These are phyloP conservation scores for Labroides dimidiatus DNA, from an alignment of 2,797 vertebrate species.

Conservation along the genomic window DNA sequence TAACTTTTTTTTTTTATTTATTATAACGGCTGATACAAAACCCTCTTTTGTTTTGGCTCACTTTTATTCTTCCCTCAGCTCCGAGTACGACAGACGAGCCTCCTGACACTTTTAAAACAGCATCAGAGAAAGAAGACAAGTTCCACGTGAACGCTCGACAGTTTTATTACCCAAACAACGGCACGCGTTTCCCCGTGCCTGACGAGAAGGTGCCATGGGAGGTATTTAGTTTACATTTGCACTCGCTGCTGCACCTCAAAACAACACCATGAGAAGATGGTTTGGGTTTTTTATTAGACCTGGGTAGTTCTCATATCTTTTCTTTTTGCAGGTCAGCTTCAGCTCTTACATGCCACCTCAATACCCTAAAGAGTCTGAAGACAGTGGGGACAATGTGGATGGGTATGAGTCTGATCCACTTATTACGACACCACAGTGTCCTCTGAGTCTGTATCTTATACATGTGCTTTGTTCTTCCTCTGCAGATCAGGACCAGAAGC, in stretches of 20 bases:
- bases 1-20: not conserved
- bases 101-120: slow-evolving; percentile 7
- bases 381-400: slow-evolving; percentile 33
- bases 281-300: slow-evolving; percentile 7
- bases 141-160: slow-evolving; percentile 87
- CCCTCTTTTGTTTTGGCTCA: not conserved
- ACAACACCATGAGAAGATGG: not conserved
- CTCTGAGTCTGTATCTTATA: not conserved
- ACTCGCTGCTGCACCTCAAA: not conserved
- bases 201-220: slow-evolving; percentile 97
- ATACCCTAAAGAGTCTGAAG: slow-evolving; percentile 70
- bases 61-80: slow-evolving; percentile 7
- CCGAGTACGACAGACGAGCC: slow-evolving; percentile 26
- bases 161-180: slow-evolving; percentile 85
- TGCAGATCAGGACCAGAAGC: slow-evolving; percentile 63
- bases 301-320: slow-evolving; percentile 3
- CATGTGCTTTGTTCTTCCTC: slow-evolving; percentile 22
- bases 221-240: slow-evolving; percentile 76
- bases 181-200: slow-evolving; percentile 90
- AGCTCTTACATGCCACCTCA: slow-evolving; percentile 83
- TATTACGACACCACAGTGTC: not conserved
- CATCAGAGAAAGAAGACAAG: slow-evolving; percentile 38
- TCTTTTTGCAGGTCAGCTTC: slow-evolving; percentile 84
- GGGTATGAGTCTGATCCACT: slow-evolving; percentile 50
- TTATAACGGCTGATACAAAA: not conserved